Percentiles rank a stretch among this genome's conserved stretches.
Conservation (phyloP, 2,113 vertebrate species). For the Terrapene triunguis region DNA sequence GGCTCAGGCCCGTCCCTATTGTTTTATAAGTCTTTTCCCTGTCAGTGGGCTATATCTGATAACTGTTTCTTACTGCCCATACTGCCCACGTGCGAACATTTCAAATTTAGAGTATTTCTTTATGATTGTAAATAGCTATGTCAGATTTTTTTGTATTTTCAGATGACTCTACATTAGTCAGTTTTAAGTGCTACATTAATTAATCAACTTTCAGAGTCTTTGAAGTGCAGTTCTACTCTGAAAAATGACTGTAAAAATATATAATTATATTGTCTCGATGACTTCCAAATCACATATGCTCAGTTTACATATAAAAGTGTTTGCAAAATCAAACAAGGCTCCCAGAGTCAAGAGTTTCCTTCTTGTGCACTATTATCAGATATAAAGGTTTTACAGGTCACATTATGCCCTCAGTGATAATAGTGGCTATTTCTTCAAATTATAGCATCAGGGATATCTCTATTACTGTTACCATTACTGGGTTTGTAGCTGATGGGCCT, state of each 20-base stretch:
- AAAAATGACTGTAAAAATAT: background rate
- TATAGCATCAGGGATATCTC: background rate
- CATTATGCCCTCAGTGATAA: background rate
- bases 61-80: background rate
- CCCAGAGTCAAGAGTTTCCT: background rate
- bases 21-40: background rate
- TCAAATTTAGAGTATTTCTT: background rate
- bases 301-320: background rate
- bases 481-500: background rate
- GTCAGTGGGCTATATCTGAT: background rate
- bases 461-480: background rate
- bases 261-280: background rate
- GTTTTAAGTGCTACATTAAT: background rate
- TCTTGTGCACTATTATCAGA: background rate
- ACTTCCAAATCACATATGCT: background rate
- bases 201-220: background rate
- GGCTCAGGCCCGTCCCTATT: background rate
- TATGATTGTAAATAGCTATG: background rate
- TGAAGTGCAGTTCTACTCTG: background rate
- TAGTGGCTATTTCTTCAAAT: background rate
- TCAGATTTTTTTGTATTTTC: background rate
- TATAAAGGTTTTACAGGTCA: background rate
- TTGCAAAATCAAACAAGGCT: background rate
- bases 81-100: background rate
- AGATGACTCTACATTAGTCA: background rate